Base-by-base conservation (phyloP, 37 sponge, comb jelly and placozoan species). In the Beroe ovata region DNA sequence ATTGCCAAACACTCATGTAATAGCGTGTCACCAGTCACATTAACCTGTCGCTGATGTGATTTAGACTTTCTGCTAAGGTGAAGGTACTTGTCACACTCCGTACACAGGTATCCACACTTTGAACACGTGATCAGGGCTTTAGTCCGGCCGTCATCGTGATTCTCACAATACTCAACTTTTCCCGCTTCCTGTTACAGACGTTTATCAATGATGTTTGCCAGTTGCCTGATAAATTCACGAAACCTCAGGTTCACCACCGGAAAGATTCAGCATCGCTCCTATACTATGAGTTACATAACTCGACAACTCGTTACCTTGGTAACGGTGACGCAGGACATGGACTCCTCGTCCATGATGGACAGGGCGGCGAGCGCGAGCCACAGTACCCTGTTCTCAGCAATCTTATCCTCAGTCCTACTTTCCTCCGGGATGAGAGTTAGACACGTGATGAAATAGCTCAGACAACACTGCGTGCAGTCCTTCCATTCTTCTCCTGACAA, bases 131-230 rank as follows among this genome's bases (percentile, higher is more conserved):
- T 92, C 8, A 97, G 89, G 1, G 99, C 99, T 39, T 89, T 88
- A 14, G 99, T 97, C 72, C 92, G 90, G 19, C 93, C 95, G 72
- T 97, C 99, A 90, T 97, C 99, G 89, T 97, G 99, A 90, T 97
- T 97, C 64, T 95, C 99, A 93, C 99, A 97, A 20, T 91, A 77
- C 26, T 77, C 84, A 22, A 42, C 54, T 19, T 39, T 42, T 6
- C 84, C 33, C n/a, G 84, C 42, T 0, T 77, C 84, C 84, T 77
- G n/a, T n/a, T n/a, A n/a, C n/a, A n/a, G n/a, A n/a, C n/a, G n/a
- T n/a, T n/a, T n/a, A n/a, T n/a, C n/a, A n/a, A n/a, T n/a, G n/a
- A n/a, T n/a, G n/a, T n/a, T n/a, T n/a, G n/a, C n/a, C n/a, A n/a
- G n/a, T n/a, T n/a, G n/a, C n/a, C n/a, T n/a, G n/a, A n/a, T n/a